Conservation (phyloP, 2,888 invertebrate genomes). For the Eulithis prunata region DNA sequence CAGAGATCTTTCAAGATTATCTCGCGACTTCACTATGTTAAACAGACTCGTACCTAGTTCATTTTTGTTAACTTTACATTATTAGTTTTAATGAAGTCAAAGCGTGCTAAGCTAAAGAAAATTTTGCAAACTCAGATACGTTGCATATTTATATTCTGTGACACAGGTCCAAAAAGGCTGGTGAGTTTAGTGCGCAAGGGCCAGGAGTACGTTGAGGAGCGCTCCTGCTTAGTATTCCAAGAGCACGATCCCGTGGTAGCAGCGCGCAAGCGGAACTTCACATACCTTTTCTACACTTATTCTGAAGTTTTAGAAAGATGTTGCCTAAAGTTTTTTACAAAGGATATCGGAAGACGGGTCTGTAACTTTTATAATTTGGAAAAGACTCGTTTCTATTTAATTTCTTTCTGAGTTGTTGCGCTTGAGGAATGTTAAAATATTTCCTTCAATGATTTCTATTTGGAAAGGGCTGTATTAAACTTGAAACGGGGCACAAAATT, state of each 20-base stretch:
- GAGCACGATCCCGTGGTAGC: conserved; percentile 54
- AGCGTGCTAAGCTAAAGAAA: no score
- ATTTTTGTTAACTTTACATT: no score
- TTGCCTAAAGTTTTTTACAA: conserved; percentile 55
- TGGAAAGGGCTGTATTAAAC: background rate
- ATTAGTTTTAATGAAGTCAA: no score
- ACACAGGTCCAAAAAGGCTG: conserved; percentile 58
- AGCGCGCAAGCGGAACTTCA: conserved; percentile 47
- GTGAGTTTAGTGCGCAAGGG: conserved; percentile 58
- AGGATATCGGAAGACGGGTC: conserved; percentile 57
- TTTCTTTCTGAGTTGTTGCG: conserved; percentile 22
- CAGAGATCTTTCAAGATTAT: no score
- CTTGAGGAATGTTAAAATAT: conserved; percentile 18
- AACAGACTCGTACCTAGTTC: no score
- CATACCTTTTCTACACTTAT: conserved; percentile 65
- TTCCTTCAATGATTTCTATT: conserved; percentile 2
- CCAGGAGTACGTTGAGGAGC: conserved; percentile 53
- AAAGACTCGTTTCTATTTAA: conserved; percentile 21
- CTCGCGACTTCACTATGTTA: no score
- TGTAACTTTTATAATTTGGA: conserved; percentile 38
- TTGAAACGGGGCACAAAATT: background rate
- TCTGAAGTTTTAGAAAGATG: conserved; percentile 70
- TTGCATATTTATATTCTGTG: background rate
- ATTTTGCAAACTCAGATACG: no score
- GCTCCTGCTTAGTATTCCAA: conserved; percentile 63